Percentiles rank a stretch among this genome's conserved stretches.
Conservation (phyloP, 92 coral and sea anemone species). For the Phenganax stokvisi region DNA sequence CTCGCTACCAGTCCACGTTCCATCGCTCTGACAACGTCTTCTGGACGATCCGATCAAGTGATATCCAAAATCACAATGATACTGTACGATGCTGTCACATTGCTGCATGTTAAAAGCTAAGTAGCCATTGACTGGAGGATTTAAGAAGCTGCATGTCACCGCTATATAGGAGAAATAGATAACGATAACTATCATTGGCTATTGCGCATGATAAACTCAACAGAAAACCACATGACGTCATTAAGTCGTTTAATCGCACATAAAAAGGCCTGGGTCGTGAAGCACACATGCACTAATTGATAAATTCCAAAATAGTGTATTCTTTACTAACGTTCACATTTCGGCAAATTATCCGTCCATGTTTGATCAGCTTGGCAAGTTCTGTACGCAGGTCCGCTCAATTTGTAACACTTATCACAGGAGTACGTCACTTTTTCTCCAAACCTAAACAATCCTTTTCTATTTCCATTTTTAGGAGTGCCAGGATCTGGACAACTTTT, state of each 20-base stretch:
- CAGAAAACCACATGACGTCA: no score
- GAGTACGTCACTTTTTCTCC: not conserved
- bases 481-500: not conserved
- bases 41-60: constrained; percentile 7
- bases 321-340: not conserved
- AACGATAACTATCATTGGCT: not conserved
- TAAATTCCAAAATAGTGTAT: not conserved
- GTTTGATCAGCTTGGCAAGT: not conserved
- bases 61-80: constrained; percentile 8
- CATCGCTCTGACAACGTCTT: constrained; percentile 22
- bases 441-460: not conserved
- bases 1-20: constrained; percentile 8
- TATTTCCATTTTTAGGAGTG: not conserved
- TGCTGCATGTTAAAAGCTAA: not conserved
- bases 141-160: not conserved
- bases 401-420: not conserved
- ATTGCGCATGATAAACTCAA: not conserved
- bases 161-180: not conserved
- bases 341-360: not conserved
- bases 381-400: not conserved
- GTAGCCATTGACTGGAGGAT: not conserved
- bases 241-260: no score
- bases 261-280: not conserved
- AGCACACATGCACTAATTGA: not conserved
- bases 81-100: not conserved